Conservation (phyloP, 2,797 vertebrate species). For the Ciconia nigra region DNA sequence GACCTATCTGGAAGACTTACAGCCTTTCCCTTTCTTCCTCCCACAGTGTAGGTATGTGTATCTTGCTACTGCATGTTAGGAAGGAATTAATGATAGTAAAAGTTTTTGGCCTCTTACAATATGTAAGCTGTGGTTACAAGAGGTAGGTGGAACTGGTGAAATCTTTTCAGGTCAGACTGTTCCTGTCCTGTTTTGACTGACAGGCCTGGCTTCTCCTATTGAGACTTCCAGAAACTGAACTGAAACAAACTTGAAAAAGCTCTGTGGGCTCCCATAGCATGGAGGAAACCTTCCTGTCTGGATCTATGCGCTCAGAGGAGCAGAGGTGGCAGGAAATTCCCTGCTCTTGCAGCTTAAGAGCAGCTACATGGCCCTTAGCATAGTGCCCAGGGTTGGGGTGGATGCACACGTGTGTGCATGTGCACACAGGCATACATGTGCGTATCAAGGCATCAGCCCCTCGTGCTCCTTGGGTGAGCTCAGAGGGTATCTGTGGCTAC, state of each 20-base stretch:
- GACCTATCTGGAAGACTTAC: neutral
- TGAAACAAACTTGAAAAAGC: neutral
- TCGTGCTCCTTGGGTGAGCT: neutral
- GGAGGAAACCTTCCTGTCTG: neutral
- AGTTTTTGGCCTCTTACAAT: neutral
- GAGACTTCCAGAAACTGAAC: neutral
- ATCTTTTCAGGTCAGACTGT: neutral
- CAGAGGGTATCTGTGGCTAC: neutral
- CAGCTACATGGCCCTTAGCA: neutral
- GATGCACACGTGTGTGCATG: fast-evolving
- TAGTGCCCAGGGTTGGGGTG: neutral
- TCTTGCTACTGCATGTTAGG: neutral
- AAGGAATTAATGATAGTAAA: neutral
- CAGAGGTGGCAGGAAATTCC: neutral
- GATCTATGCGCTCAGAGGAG: neutral
- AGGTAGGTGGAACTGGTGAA: neutral
- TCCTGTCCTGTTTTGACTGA: neutral
- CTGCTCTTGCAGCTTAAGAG: neutral
- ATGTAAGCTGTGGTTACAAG: neutral
- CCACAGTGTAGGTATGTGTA: neutral
- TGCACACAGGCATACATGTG: fast-evolving
- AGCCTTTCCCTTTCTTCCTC: neutral
- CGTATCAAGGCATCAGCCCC: neutral
- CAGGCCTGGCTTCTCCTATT: neutral
- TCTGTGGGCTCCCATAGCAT: neutral